A percentile compares a stretch with the other conserved stretches of the same genome.
Conservation (phyloP, 1,140 invertebrate genomes). For the Andrena cerasifolii region DNA sequence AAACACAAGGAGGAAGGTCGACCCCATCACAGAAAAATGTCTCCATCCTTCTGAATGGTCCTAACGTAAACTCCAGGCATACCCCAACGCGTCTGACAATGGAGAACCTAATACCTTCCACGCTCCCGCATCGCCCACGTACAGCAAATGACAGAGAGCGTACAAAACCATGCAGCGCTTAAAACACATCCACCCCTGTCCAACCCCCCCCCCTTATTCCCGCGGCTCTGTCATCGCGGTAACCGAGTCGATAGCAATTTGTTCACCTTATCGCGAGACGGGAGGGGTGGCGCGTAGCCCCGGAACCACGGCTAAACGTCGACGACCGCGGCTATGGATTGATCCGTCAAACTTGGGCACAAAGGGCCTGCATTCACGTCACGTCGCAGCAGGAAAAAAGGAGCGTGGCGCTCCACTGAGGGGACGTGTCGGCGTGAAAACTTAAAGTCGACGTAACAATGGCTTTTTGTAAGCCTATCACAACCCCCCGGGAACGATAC, state of each 20-base stretch:
- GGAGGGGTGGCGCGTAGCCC: neutral
- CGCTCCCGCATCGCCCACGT: too few relatives aligned
- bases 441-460: slow-evolving; percentile 71
- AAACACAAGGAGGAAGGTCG: too few relatives aligned
- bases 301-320: slow-evolving; percentile 17
- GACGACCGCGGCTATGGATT: slow-evolving; percentile 32
- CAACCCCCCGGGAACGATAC: slow-evolving; percentile 26
- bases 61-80: too few relatives aligned
- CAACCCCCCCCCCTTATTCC: too few relatives aligned
- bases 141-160: too few relatives aligned
- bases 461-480: slow-evolving; percentile 68
- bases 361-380: slow-evolving; percentile 55
- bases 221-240: neutral
- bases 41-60: too few relatives aligned
- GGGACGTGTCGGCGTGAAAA: slow-evolving; percentile 62
- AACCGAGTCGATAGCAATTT: slow-evolving; percentile 13
- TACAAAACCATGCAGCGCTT: slow-evolving; percentile 21
- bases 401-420: neutral
- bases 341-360: slow-evolving; percentile 55
- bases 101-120: too few relatives aligned
- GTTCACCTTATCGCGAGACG: slow-evolving; percentile 22
- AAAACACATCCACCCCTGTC: slow-evolving; percentile 25
- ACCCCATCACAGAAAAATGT: too few relatives aligned
- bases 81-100: too few relatives aligned
- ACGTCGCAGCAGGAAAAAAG: slow-evolving; percentile 28